phyloP scores from a whole-genome alignment of 1,140 invertebrate species.

The Plectus sambesii region DNA sequence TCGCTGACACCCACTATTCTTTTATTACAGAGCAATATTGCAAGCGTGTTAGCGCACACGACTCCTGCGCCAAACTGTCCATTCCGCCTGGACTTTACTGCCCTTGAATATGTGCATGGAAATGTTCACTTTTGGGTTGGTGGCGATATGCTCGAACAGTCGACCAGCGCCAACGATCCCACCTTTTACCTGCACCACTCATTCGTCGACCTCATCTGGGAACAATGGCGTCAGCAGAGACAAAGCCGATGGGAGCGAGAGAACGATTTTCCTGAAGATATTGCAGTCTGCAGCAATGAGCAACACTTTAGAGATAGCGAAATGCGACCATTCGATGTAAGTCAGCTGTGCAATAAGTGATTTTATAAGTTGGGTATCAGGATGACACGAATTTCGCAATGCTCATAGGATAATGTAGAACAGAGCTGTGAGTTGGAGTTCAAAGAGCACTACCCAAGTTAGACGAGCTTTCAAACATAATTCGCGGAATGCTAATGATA shows the following conservation, averaged over 20 bases:
- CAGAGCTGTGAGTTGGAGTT: too few species aligned
- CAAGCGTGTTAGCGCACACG: constrained; percentile 23
- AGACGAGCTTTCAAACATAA: too few species aligned
- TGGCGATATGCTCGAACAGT: constrained; percentile 26
- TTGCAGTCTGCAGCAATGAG: constrained; percentile 26
- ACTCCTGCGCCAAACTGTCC: constrained; percentile 24
- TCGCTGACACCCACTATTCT: constrained; percentile 25
- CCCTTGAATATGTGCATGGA: constrained; percentile 28
- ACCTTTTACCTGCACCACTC: constrained; percentile 25
- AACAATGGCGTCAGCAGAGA: constrained; percentile 25
- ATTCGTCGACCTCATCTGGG: constrained; percentile 26
- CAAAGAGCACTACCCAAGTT: too few species aligned
- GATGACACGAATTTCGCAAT: too few species aligned
- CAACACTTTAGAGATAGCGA: constrained; percentile 40
- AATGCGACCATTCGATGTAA: constrained; percentile 42
- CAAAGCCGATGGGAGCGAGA: constrained; percentile 20
- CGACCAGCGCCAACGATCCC: constrained; percentile 24
- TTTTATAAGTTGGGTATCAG: too few species aligned
- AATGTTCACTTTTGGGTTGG: constrained; percentile 30
- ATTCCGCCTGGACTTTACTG: constrained; percentile 19
- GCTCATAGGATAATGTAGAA: constrained; percentile 38
- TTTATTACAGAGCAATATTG: constrained; percentile 18
- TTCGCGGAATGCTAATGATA: too few species aligned
- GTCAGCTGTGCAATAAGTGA: too few species aligned
- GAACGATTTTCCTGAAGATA: constrained; percentile 19